These are phyloP conservation scores for Ranitomeya imitator DNA, from an alignment of 2,113 vertebrate genomes.

Conservation along the genomic window DNA sequence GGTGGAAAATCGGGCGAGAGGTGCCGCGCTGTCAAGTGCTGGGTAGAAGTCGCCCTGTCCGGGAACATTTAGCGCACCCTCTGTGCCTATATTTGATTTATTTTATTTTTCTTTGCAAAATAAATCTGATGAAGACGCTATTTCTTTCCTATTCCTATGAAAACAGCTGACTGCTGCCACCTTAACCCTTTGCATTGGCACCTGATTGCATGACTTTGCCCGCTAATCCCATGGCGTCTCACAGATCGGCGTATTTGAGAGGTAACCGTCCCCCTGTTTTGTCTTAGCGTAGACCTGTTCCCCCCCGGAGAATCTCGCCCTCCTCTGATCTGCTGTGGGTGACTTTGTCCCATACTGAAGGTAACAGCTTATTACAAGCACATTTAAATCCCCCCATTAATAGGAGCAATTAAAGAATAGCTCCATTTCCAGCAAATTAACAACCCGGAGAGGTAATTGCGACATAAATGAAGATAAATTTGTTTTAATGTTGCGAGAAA, in stretches of 20 bases:
- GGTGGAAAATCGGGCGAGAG: neutral
- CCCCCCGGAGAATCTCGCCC: slow-evolving; percentile 4
- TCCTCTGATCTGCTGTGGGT: slow-evolving; percentile 56
- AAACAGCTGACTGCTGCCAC: neutral
- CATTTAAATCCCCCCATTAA: slow-evolving; percentile 81
- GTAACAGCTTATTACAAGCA: slow-evolving; percentile 85
- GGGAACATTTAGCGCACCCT: neutral
- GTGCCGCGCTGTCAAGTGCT: neutral
- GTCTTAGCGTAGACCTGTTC: neutral
- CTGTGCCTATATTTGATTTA: neutral
- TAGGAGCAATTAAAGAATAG: slow-evolving; percentile 84
- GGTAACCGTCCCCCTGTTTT: neutral
- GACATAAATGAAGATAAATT: slow-evolving; percentile 74
- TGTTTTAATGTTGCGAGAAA: slow-evolving; percentile 68
- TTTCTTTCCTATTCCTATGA: neutral
- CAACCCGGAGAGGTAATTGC: slow-evolving; percentile 68
- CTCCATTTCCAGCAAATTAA: slow-evolving; percentile 80
- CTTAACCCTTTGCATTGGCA: neutral
- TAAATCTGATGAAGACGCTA: neutral
- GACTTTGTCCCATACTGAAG: slow-evolving; percentile 77
- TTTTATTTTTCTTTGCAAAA: neutral
- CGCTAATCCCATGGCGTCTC: too few species aligned
- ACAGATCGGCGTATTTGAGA: too few species aligned
- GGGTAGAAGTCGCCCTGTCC: neutral
- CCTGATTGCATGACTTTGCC: neutral